phyloP scores from a whole-genome alignment of 2,888 invertebrate genomes.

The Drosophila fungiperda region DNA sequence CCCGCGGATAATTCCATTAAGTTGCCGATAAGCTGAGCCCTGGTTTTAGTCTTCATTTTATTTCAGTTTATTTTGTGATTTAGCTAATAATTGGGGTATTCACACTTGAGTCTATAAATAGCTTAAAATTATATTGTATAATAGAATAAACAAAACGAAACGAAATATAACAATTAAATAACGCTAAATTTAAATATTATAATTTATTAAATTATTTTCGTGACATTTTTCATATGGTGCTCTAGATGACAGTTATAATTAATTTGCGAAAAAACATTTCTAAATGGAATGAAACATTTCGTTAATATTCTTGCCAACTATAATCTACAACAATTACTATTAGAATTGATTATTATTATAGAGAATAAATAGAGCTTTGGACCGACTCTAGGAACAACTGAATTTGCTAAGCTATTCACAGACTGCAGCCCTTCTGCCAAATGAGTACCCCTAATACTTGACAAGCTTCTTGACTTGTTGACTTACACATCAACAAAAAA shows the following conservation, averaged over 20 bases:
- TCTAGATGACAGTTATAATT: not conserved
- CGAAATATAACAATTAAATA: slow-evolving; percentile 15
- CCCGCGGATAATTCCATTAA: slow-evolving; percentile 40
- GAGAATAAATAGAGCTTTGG: not conserved
- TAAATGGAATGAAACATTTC: slow-evolving; percentile 4
- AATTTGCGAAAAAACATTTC: not conserved
- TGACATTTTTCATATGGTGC: not conserved
- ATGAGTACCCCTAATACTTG: slow-evolving; percentile 43
- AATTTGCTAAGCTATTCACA: slow-evolving; percentile 9
- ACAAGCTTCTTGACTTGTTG: slow-evolving; percentile 26
- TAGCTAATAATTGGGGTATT: slow-evolving; percentile 53
- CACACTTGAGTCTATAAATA: slow-evolving; percentile 44
- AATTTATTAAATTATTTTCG: slow-evolving; percentile 7
- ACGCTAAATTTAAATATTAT: not conserved
- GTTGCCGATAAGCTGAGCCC: slow-evolving; percentile 36
- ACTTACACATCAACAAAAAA: slow-evolving; percentile 42
- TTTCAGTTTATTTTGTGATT: slow-evolving; percentile 47
- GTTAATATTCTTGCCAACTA: not conserved
- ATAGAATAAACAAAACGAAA: slow-evolving; percentile 27
- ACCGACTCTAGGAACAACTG: slow-evolving; percentile 6
- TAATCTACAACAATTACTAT: not conserved
- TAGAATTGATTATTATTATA: not conserved
- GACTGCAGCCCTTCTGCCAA: not conserved
- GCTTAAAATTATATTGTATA: slow-evolving; percentile 33
- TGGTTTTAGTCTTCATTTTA: slow-evolving; percentile 2